Base-by-base conservation (phyloP, 1,140 invertebrate genomes). In the Saccostrea glomerata region DNA sequence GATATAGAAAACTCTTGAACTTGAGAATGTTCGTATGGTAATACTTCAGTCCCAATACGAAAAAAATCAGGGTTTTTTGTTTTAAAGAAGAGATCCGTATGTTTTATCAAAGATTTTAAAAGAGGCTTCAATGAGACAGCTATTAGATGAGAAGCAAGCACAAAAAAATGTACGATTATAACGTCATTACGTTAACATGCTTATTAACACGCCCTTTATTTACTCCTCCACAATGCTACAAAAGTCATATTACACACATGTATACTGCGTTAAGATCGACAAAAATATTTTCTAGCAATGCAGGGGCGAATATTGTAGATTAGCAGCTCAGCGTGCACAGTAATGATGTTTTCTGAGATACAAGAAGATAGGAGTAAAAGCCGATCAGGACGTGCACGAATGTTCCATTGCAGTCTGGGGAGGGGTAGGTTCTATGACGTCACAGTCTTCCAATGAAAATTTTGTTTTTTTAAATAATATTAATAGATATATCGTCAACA, bases 301-400 rank as follows among this genome's bases (percentile, higher is more conserved):
- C 70, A 77, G 11, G n/a, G 25, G 70, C 11, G 30, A 77, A 77
- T 77, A 77, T 77, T 77, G 25, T 15, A 77, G 25, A 77, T 77
- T 25, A 77, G 13, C 70, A 77, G 25, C 70, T 30, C 70, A 77
- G 70, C 70, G 13, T 77, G 70, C 25, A 77, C 70, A 15, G 23
- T 36, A 77, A 77, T 36, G 70, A 77, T 77, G 70, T 77, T 77
- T 77, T 30, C 70, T 11, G 13, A 77, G 70, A 77, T 77, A 77
- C 70, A 36, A 77, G 60, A 23, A 20, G 70, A 77, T 77, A 77
- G 23, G 25, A 77, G 23, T 77, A 77, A 77, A 77, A 77, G 70
- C 70, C 11, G 70, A 77, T 77, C 25, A 36, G 70, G 12, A 77
- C 70, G 70, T 25, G 70, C 70, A 13, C 25, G 70, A 30, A 36